Percentiles rank a stretch among this genome's conserved stretches.
phyloP scores from a whole-genome alignment of 2,888 invertebrate species.

The Adineta ricciae region DNA sequence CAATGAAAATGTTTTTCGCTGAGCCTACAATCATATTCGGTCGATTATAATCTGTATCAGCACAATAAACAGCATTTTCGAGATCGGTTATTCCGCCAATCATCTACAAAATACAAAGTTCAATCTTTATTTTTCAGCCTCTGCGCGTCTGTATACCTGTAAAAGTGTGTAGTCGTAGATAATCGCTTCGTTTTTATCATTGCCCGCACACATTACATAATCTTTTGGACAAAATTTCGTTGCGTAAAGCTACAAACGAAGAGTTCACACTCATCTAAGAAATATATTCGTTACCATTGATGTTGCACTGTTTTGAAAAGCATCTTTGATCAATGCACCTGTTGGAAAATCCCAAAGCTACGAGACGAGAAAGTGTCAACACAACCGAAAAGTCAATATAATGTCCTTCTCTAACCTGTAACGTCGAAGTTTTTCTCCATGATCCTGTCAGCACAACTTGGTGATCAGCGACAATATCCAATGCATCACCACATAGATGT shows the following conservation, averaged over 20 bases:
- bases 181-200: slow-evolving; percentile 45
- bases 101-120: too few relatives aligned
- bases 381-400: background rate
- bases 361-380: too few relatives aligned
- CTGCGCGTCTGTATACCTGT: slow-evolving; percentile 40
- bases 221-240: slow-evolving; percentile 49
- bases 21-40: slow-evolving; percentile 26
- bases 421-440: slow-evolving; percentile 44
- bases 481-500: slow-evolving; percentile 48
- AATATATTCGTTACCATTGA: slow-evolving; percentile 24
- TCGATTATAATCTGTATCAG: slow-evolving; percentile 16
- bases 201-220: slow-evolving; percentile 48
- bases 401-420: slow-evolving; percentile 40
- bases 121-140: background rate
- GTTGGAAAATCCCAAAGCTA: slow-evolving; percentile 48
- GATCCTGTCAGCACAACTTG: slow-evolving; percentile 49
- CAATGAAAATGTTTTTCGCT: background rate
- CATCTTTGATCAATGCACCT: slow-evolving; percentile 45
- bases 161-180: slow-evolving; percentile 49
- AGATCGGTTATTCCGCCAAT: slow-evolving; percentile 26
- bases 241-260: slow-evolving; percentile 43
- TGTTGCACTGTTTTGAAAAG: slow-evolving; percentile 35
- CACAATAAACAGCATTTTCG: slow-evolving; percentile 20
- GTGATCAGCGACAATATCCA: slow-evolving; percentile 47
- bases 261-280: background rate